Conservation (phyloP, 2,113 vertebrate species). For the Thryonomys swinderianus region DNA sequence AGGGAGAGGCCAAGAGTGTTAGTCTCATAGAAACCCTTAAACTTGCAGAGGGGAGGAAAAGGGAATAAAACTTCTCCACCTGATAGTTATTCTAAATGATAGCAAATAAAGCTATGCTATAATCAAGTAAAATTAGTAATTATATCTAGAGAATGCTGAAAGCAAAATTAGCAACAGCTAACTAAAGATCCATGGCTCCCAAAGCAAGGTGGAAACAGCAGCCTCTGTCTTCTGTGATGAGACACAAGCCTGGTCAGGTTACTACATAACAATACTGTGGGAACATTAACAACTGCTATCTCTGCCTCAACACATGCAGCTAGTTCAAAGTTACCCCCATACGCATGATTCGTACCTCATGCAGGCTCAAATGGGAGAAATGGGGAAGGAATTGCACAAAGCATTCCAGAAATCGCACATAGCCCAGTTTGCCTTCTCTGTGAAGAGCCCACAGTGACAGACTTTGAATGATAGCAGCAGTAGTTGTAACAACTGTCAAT, state of each 20-base stretch:
- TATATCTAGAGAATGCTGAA: neutral
- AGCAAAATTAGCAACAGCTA: constrained; percentile 21
- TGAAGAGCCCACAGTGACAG: neutral
- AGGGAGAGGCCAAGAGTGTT: neutral
- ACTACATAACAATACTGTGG: neutral
- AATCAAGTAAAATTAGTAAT: constrained; percentile 58
- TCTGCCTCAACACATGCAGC: neutral
- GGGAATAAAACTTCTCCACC: neutral
- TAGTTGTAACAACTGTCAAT: neutral
- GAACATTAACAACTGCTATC: too few species aligned
- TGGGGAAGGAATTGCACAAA: neutral
- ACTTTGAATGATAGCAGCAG: neutral
- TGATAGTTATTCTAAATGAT: constrained; percentile 28
- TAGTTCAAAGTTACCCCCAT: neutral
- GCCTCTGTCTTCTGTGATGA: neutral
- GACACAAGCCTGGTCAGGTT: accelerated
- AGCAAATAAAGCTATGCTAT: constrained; percentile 42
- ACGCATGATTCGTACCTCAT: neutral
- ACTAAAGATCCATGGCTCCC: neutral
- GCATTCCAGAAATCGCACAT: neutral
- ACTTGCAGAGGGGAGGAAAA: neutral
- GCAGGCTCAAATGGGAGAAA: constrained; percentile 11
- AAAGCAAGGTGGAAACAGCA: neutral
- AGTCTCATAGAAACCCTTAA: neutral
- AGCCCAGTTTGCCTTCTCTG: neutral